Evolutionary conservation across 1,140 invertebrate genomes (phyloP).

Genomic region (Rhopalosiphum padi): DNA sequence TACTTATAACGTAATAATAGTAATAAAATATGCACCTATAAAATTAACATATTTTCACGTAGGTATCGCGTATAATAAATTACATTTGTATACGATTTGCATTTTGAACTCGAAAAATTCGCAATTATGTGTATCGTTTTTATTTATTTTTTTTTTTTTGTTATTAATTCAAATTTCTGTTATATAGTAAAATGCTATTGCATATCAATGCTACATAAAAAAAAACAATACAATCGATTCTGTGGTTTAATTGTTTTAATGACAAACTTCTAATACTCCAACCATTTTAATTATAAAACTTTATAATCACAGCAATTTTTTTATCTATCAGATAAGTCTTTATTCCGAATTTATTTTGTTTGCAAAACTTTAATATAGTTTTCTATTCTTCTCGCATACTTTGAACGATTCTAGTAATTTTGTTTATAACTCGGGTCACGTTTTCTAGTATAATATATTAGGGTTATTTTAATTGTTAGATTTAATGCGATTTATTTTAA

Average conservation of each 20-base stretch:
- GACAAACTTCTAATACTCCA: not conserved
- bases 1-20: not conserved
- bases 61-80: not conserved
- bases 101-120: not conserved
- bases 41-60: not conserved
- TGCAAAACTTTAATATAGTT: conserved; percentile 1
- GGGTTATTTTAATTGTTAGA: conserved; percentile 17
- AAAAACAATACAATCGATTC: not conserved
- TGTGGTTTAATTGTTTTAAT: not conserved
- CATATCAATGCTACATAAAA: not conserved
- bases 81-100: not conserved
- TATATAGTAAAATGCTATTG: not conserved
- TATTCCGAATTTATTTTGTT: conserved; percentile 7
- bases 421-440: conserved; percentile 3
- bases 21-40: not conserved
- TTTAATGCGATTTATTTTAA: not conserved
- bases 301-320: not conserved
- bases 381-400: not conserved
- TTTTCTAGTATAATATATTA: not conserved
- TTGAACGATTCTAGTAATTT: not conserved
- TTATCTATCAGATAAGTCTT: conserved; percentile 5
- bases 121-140: too few species aligned
- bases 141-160: not conserved
- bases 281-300: conserved; percentile 6
- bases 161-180: not conserved